These are phyloP conservation scores for Serripes groenlandicus DNA, from an alignment of 2,888 invertebrate genomes.

Conservation along the genomic window DNA sequence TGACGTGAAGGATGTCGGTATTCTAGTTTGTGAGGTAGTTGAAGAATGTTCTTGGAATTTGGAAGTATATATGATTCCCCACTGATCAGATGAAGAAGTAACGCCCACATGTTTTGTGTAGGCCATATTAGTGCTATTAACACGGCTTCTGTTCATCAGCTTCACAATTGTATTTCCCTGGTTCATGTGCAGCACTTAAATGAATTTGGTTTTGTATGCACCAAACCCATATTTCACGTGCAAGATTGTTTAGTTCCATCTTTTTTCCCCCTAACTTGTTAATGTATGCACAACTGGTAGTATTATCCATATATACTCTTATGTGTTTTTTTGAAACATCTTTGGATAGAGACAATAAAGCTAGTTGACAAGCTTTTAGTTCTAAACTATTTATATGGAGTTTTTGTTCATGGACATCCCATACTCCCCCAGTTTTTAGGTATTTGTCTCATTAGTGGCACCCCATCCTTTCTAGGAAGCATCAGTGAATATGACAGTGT, in stretches of 20 bases:
- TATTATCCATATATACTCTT: conserved; percentile 36
- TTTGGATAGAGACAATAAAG: conserved; percentile 26
- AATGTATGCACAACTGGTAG: conserved; percentile 49
- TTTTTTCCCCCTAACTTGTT: conserved; percentile 49
- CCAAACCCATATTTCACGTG: conserved; percentile 39
- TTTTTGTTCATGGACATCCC: conserved; percentile 30
- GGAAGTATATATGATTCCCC: neutral
- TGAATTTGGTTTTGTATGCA: conserved; percentile 24
- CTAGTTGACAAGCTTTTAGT: conserved; percentile 38
- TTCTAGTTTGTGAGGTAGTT: conserved; percentile 14
- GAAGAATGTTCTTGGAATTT: conserved; percentile 2
- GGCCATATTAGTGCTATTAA: conserved; percentile 38
- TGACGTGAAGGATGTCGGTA: conserved; percentile 17
- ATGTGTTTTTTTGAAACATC: conserved; percentile 14
- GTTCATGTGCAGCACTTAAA: conserved; percentile 42
- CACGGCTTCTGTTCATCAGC: conserved; percentile 42
- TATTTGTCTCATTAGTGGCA: neutral
- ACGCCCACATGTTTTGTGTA: conserved; percentile 40
- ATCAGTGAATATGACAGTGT: conserved; percentile 13
- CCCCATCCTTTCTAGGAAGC: conserved; percentile 23
- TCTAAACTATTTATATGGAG: conserved; percentile 47
- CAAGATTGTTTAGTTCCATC: conserved; percentile 33
- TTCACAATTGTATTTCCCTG: conserved; percentile 34
- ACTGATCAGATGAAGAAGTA: neutral
- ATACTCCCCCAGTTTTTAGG: conserved; percentile 18